Evolutionary conservation across 2,113 vertebrate species (phyloP).

Genomic region (Craseonycteris thonglongyai): DNA sequence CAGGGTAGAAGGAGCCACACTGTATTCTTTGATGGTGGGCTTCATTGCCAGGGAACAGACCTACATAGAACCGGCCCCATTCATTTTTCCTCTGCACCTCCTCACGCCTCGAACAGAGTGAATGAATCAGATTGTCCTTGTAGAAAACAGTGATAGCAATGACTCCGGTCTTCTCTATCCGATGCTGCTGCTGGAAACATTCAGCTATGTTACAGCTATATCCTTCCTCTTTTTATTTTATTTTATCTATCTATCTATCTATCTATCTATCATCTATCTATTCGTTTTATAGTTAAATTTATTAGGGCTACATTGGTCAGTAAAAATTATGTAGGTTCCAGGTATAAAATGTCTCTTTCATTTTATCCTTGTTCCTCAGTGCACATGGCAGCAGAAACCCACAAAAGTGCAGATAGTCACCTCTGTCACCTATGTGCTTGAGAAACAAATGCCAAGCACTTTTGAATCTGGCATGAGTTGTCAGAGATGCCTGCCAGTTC

Average conservation of each 20-base stretch:
- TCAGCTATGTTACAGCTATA: neutral
- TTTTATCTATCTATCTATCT: too few species aligned
- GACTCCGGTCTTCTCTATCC: neutral
- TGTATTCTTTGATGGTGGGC: constrained; percentile 33
- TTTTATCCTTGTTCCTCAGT: neutral
- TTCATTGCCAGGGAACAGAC: constrained; percentile 22
- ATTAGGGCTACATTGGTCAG: too few species aligned
- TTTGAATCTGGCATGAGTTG: neutral
- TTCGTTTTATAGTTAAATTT: too few species aligned
- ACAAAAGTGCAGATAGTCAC: neutral
- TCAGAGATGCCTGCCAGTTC: neutral
- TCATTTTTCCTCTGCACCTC: neutral
- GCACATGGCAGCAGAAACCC: neutral
- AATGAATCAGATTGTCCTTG: neutral
- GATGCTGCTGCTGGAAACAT: neutral
- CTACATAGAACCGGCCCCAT: neutral
- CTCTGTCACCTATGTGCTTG: neutral
- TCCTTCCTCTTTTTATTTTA: neutral
- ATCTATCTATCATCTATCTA: too few species aligned
- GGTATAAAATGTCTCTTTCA: too few species aligned
- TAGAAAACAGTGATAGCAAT: neutral
- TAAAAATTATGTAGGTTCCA: too few species aligned
- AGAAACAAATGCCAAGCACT: neutral
- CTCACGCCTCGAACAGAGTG: neutral
- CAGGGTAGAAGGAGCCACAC: neutral